Conservation (phyloP, 1,140 invertebrate species). For the Drosophila pseudoobscura region DNA sequence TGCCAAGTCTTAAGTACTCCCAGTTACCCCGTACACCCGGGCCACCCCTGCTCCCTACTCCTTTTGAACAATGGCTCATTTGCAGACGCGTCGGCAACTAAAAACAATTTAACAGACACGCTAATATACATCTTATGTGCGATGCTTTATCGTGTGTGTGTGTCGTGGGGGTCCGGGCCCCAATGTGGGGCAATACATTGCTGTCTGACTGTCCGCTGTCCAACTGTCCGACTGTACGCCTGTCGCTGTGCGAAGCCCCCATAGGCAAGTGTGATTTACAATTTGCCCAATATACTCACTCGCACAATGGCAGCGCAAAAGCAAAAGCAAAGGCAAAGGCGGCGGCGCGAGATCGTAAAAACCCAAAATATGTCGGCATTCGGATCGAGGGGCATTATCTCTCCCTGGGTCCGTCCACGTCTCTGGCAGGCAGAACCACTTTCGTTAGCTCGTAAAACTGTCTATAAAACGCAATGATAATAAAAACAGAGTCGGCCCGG, state of each 20-base stretch:
- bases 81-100: conserved; percentile 73
- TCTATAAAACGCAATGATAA: conserved; percentile 81
- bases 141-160: conserved; percentile 30
- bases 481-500: conserved; percentile 63
- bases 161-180: background rate
- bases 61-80: conserved; percentile 69
- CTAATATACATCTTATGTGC: conserved; percentile 69
- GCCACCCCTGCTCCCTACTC: background rate
- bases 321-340: conserved; percentile 17
- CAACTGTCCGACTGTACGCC: conserved; percentile 30
- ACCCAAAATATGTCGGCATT: conserved; percentile 66
- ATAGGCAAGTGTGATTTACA: conserved; percentile 71
- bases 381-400: conserved; percentile 56
- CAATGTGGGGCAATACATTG: conserved; percentile 16
- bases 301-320: conserved; percentile 26
- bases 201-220: background rate
- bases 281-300: conserved; percentile 47
- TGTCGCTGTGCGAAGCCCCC: background rate
- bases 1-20: conserved; percentile 44
- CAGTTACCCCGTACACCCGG: background rate
- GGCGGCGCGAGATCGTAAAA: conserved; percentile 60
- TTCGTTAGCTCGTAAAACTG: conserved; percentile 81
- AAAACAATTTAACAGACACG: conserved; percentile 73
- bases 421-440: conserved; percentile 62
- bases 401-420: conserved; percentile 12